Conservation (phyloP, 2,113 vertebrate genomes). For the Phalacrocorax aristotelis region DNA sequence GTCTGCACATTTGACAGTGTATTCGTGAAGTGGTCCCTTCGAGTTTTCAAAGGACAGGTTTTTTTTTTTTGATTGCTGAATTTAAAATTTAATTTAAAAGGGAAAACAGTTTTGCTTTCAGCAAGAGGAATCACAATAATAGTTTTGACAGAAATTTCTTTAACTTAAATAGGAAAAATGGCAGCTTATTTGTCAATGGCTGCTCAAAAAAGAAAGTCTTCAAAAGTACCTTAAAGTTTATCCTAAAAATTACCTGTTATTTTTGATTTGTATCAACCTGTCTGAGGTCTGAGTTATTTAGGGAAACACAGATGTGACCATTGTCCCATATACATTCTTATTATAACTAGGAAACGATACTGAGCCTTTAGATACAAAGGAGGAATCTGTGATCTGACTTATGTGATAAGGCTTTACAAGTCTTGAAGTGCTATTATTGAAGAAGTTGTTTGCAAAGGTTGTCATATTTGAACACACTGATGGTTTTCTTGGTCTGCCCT, state of each 20-base stretch:
- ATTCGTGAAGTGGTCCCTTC: background rate
- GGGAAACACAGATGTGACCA: background rate
- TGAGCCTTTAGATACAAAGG: background rate
- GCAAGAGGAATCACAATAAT: background rate
- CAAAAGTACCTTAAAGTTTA: background rate
- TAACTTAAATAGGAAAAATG: background rate
- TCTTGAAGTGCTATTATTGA: background rate
- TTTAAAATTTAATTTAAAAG: background rate
- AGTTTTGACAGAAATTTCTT: background rate
- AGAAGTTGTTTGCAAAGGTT: background rate
- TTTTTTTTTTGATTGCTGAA: background rate
- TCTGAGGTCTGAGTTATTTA: background rate
- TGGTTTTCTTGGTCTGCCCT: background rate
- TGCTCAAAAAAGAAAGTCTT: background rate
- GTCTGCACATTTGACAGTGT: background rate
- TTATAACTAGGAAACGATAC: background rate
- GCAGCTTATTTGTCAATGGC: background rate
- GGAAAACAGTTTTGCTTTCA: background rate
- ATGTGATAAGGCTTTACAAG: background rate
- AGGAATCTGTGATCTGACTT: background rate
- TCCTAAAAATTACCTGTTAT: background rate
- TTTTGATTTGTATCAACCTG: background rate
- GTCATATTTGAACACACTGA: background rate
- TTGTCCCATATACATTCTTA: background rate
- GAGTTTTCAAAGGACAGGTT: background rate